Evolutionary conservation across 2,113 vertebrate genomes (phyloP), one percentile per base, ranked within the genome.

Genomic region (Psophia crepitans): DNA sequence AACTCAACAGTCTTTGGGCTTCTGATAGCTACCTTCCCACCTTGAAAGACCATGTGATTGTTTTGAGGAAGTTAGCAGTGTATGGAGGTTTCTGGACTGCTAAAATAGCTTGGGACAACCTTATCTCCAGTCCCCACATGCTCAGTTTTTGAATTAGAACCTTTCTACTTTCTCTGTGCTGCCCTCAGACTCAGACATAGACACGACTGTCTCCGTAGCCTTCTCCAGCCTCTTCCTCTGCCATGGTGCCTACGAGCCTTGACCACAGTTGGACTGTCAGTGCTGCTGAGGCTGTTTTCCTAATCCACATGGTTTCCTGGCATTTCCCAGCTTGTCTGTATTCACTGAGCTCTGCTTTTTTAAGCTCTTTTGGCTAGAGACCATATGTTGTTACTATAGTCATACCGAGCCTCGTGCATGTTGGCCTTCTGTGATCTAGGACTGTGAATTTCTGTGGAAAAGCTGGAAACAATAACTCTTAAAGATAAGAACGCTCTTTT

Each of bases 371-470:
- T 53, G 39, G 76, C 69, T 78, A 68, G 41, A 84, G 63, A 91
- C 79, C 90, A 44, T 94, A 83, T 84, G 80, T 87, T 93, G 80
- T 89, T 84, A 49, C 84, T 84, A 35, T 43, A 93, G 60, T 92
- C 89, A 46, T 84, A 74, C 56, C 0, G 9, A 95, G 73, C 68
- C 37, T 95, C 0, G 0, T 87, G 65, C 51, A 9, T 46, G 18
- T 46, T 75, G 84, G 73, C 61, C 48, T 58, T 75, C 56, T 92
- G 81, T 91, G 81, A 87, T 82, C 89, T 94, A 91, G 70, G 81
- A 91, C 89, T 82, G 57, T 86, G 66, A 95, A 96, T 96, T 95
- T 95, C 57, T 93, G 57, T 89, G 73, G 51, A 91, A 89, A 87
- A 92, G 56, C 56, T 92, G 91, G 84, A 79, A 92, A 56, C 1